Base-by-base conservation (phyloP, 2,113 vertebrate genomes). In the Dolichotis patagonum region DNA sequence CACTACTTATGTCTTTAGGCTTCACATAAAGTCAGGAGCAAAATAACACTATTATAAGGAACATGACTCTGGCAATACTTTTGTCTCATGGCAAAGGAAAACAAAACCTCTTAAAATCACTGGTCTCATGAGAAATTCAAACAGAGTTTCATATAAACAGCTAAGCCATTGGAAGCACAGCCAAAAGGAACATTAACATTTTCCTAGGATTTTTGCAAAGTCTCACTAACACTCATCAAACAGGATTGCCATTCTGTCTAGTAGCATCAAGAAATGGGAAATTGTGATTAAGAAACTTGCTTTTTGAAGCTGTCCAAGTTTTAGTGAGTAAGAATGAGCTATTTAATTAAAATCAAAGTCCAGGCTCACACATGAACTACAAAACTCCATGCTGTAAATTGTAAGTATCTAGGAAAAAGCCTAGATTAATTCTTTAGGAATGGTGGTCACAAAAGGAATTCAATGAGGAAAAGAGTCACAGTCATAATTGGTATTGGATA, bases 101-200 rank as follows among this genome's bases (percentile, higher is more conserved):
- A 56, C 22, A 84, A 90, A 75, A 71, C 5, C 81, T 88, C 71
- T 58, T 13, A 73, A 56, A 89, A 73, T 85, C 81, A 73, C 17
- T 71, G n/a, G 65, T 94, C 35, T 95, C 52, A 56, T 46, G 17
- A 86, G 83, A 69, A 77, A 95, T 65, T 75, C 56, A 62, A 67
- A 46, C 54, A 84, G 82, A 67, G 38, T 95, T 92, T 85, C 81
- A 78, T 32, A 90, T 60, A 88, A 92, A 91, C 22, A 88, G 58
- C 54, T 86, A 95, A 90, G 84, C 62, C 67, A 81, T 56, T 89
- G 46, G 60, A 94, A 92, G 43, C 73, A 95, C 46, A 87, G 73
- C 56, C 94, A 96, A 97, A 92, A 87, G 62, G 49, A 91, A 91
- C 73, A 83, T 92, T 93, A 92, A 91, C 41, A 78, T 96, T 86